Evolutionary conservation across 2,797 vertebrate genomes (phyloP), one percentile per base, ranked within the genome.

Genomic region (Astyanax mexicanus): DNA sequence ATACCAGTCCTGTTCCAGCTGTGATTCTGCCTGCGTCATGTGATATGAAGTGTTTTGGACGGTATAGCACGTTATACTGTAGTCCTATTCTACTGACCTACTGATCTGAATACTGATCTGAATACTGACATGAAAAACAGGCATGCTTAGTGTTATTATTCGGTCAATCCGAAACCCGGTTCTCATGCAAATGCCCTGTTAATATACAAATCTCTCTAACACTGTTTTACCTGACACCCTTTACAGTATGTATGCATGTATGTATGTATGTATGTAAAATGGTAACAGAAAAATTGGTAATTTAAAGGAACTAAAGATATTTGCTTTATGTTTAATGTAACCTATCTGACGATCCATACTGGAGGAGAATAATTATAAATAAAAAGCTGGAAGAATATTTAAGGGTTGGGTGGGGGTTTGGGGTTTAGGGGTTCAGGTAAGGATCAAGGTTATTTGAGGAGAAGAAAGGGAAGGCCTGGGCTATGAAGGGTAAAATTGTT

Each of bases 181-280:
- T 83, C 83, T 81, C 80, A 84, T 84, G 82, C 82, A 84, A 78
- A 73, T 76, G 51, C 49, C 58, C 64, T 77, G 47, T 54, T 67
- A 66, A 58, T 74, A 67, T 61, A 72, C 69, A 62, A 49, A 60
- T 67, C 52, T 71, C 69, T 44, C 52, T 72, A 60, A 67, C 61
- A 54, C 71, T 80, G 58, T 47, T 71, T 67, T 38, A 81, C 49
- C 55, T 72, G 62, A 38, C 70, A 68, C 69, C 42, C 35, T 77
- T 51, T 58, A n/a, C n/a, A n/a, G n/a, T n/a, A n/a, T n/a, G n/a
- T n/a, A n/a, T n/a, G n/a, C n/a, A n/a, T n/a, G n/a, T n/a, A n/a
- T n/a, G n/a, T n/a, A n/a, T n/a, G n/a, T n/a, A 71, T 69, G 45
- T 60, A n/a, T 78, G 6, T 27, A 27, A 51, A 38, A 29, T n/a